phyloP scores from a whole-genome alignment of 1,140 invertebrate genomes.

The Dendrolimus kikuchii region DNA sequence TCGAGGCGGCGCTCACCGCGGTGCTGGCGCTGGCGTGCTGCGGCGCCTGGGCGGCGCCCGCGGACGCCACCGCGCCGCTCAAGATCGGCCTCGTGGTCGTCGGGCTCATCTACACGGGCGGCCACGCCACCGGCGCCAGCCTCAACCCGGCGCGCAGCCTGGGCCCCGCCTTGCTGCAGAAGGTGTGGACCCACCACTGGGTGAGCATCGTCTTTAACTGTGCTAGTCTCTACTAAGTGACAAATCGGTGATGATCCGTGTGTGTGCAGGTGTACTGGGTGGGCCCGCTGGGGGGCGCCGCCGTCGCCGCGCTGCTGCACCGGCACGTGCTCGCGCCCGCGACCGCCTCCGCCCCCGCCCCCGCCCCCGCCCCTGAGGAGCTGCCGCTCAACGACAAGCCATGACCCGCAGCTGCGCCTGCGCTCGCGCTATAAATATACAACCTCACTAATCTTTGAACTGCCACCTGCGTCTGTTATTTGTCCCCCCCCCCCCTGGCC shows the following conservation, averaged over 20 bases:
- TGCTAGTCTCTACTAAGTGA: no score
- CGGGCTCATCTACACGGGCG: constrained; percentile 54
- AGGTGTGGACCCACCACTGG: constrained; percentile 78
- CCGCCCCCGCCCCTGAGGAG: constrained; percentile 16
- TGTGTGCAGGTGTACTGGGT: constrained; percentile 66
- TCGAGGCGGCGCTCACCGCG: constrained; percentile 18
- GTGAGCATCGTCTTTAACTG: no score
- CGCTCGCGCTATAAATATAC: no score
- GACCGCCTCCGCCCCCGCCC: constrained; percentile 9
- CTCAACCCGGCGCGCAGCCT: constrained; percentile 92
- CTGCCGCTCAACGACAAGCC: constrained; percentile 42
- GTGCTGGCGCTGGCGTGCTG: constrained; percentile 25
- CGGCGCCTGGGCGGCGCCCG: constrained; percentile 36
- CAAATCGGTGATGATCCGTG: no score
- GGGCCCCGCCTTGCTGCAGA: constrained; percentile 85
- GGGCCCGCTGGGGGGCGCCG: constrained; percentile 47
- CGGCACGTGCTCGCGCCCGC: constrained; percentile 27
- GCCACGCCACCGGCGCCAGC: constrained; percentile 85
- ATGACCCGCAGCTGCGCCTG: no score
- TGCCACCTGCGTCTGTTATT: no score
- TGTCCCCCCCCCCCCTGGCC: no score
- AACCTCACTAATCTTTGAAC: background rate
- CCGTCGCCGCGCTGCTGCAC: constrained; percentile 35
- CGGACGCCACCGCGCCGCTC: constrained; percentile 38
- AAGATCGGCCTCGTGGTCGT: constrained; percentile 50